These are phyloP conservation scores for Ostrea edulis DNA, from an alignment of 1,140 invertebrate genomes.

Conservation along the genomic window DNA sequence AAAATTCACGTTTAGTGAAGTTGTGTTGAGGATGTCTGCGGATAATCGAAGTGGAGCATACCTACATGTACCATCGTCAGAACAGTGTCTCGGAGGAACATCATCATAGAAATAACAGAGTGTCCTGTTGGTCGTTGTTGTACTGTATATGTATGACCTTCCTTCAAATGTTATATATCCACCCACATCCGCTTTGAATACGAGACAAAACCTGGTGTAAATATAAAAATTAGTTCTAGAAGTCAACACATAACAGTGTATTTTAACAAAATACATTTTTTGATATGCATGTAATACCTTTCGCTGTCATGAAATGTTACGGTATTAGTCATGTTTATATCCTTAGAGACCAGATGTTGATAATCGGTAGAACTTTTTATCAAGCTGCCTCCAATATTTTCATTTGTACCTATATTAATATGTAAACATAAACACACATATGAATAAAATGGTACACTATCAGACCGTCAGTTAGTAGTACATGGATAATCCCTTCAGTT, in stretches of 20 bases:
- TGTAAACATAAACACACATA: neutral
- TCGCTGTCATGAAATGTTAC: neutral
- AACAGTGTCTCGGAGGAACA: conserved; percentile 38
- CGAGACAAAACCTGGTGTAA: conserved; percentile 38
- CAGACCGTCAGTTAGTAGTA: too few species aligned
- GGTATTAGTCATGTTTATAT: neutral
- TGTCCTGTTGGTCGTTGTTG: neutral
- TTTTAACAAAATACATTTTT: too few species aligned
- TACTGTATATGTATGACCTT: conserved; percentile 5
- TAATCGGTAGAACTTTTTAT: neutral
- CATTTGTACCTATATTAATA: neutral
- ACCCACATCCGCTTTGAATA: conserved; percentile 26
- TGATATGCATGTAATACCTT: neutral
- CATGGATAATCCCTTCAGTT: neutral
- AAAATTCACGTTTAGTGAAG: conserved; percentile 11
- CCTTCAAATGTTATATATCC: conserved; percentile 25
- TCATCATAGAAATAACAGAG: conserved; percentile 48
- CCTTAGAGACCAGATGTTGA: neutral
- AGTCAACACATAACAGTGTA: too few species aligned
- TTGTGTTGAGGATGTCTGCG: conserved; percentile 23
- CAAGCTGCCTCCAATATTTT: neutral
- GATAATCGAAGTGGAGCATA: conserved; percentile 33
- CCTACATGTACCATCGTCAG: neutral
- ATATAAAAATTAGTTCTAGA: neutral
- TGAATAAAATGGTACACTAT: neutral